Evolutionary conservation across 2,888 invertebrate genomes (phyloP).

Genomic region (Cantharis nigra): DNA sequence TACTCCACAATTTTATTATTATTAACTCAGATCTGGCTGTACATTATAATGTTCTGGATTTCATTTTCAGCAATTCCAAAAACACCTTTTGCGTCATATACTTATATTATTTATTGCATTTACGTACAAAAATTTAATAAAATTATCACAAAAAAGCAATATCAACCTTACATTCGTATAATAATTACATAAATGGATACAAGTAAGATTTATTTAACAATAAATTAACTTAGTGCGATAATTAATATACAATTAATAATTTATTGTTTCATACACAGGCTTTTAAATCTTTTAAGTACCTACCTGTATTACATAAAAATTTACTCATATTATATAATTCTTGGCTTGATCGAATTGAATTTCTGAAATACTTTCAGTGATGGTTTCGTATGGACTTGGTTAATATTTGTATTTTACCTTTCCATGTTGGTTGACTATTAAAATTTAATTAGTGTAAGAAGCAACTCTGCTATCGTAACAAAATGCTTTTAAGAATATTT

Average conservation of each 20-base stretch:
- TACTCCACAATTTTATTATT: not conserved
- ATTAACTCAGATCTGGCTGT: not conserved
- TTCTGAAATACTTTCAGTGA: not conserved
- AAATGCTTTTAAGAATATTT: constrained; percentile 11
- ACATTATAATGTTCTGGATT: not conserved
- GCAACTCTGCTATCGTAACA: constrained; percentile 13
- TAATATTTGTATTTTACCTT: not conserved
- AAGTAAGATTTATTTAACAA: not conserved
- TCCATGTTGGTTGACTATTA: not conserved
- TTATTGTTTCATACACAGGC: not conserved
- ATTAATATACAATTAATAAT: not conserved
- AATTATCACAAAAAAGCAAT: not conserved
- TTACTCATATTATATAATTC: not conserved
- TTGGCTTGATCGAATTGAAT: not conserved
- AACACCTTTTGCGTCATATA: not conserved
- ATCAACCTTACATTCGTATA: not conserved
- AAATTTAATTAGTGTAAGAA: constrained; percentile 10
- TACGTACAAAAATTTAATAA: not conserved
- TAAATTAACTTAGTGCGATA: not conserved
- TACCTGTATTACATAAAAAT: not conserved
- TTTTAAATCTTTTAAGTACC: not conserved
- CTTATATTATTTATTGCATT: not conserved
- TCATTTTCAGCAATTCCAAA: not conserved
- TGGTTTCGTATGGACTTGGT: not conserved
- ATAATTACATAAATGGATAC: not conserved